Conservation (phyloP, 2,113 vertebrate species). For the Pollachius pollachius region DNA sequence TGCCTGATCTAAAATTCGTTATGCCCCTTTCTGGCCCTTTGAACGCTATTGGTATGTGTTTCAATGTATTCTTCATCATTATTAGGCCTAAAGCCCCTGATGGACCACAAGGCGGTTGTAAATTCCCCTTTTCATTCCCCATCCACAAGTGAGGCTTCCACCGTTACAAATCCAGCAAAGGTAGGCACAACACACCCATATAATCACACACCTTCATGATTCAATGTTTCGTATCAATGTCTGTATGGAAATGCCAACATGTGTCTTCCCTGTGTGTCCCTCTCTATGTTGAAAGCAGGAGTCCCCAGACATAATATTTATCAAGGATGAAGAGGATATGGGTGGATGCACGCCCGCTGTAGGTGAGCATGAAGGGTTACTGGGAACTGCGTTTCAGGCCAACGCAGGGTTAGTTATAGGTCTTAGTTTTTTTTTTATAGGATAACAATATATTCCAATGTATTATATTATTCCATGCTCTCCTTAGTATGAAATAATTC, state of each 20-base stretch:
- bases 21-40: too few relatives aligned
- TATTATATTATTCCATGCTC: too few relatives aligned
- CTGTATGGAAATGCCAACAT: neutral
- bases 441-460: too few relatives aligned
- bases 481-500: too few relatives aligned
- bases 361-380: constrained; percentile 32
- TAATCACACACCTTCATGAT: too few relatives aligned
- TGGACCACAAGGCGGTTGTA: constrained; percentile 6
- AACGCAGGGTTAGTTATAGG: too few relatives aligned
- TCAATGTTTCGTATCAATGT: too few relatives aligned
- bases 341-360: constrained; percentile 31
- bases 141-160: constrained; percentile 19
- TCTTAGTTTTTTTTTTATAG: too few relatives aligned
- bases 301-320: constrained; percentile 63
- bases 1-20: too few relatives aligned
- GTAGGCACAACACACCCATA: constrained; percentile 14
- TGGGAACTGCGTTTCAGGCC: too few relatives aligned
- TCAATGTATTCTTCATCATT: too few relatives aligned
- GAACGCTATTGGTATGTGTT: too few relatives aligned
- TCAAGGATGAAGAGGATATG: constrained; percentile 62
- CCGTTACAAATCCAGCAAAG: constrained; percentile 21
- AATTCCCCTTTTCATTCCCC: constrained; percentile 23
- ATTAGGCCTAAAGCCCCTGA: constrained; percentile 24
- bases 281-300: constrained; percentile 43
- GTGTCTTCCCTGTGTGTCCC: neutral